phyloP scores from a whole-genome alignment of 2,113 vertebrate genomes.

The Chaenocephalus aceratus region DNA sequence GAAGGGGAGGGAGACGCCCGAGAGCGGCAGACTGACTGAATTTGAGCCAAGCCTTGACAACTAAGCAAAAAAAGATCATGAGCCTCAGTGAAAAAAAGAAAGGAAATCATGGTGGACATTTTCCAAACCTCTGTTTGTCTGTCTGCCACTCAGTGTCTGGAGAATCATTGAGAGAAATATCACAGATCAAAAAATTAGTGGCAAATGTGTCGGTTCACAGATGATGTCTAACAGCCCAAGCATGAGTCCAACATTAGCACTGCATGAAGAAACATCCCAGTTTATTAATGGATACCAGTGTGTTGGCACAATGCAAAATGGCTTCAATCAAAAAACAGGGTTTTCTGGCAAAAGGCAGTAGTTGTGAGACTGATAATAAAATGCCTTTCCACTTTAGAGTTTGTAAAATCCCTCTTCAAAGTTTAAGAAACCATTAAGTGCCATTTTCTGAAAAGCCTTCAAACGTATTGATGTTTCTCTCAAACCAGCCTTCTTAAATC shows the following conservation, averaged over 20 bases:
- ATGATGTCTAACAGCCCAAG: not conserved
- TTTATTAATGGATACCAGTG: constrained; percentile 10
- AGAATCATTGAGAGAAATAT: not conserved
- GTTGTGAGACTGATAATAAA: constrained; percentile 4
- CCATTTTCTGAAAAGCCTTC: constrained; percentile 6
- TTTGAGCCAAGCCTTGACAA: constrained; percentile 76
- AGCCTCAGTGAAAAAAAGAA: constrained; percentile 52
- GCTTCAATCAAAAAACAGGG: not conserved
- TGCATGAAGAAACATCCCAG: not conserved
- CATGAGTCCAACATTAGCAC: not conserved
- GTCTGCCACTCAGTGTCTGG: constrained; percentile 18
- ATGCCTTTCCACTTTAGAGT: not conserved
- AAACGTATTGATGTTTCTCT: constrained; percentile 1
- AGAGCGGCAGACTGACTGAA: constrained; percentile 62
- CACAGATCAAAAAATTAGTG: not conserved
- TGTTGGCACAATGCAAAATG: not conserved
- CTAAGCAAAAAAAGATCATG: constrained; percentile 68
- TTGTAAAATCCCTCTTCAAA: constrained; percentile 5
- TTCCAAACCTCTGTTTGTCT: constrained; percentile 46
- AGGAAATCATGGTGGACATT: constrained; percentile 35
- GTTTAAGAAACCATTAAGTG: not conserved
- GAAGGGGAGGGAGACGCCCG: constrained; percentile 49
- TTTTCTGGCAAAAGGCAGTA: constrained; percentile 11
- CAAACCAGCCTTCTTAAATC: not conserved
- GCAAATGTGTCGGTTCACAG: not conserved